Conservation (phyloP, 2,797 vertebrate genomes). For the Urosaurus nigricauda region DNA sequence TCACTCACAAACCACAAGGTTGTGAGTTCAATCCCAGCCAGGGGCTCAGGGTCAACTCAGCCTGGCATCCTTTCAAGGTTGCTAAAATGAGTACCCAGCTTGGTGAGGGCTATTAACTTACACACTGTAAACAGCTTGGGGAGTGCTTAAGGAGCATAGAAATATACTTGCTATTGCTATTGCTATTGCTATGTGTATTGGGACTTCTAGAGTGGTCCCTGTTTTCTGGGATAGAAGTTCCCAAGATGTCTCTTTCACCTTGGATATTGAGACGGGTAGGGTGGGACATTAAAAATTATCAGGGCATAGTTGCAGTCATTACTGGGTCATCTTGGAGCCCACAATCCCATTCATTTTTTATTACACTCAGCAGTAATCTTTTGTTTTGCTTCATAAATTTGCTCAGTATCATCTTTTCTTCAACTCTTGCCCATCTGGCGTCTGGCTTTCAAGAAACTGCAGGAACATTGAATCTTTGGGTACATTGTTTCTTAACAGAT, state of each 20-base stretch:
- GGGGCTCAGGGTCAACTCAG: too few species aligned
- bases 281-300: background rate
- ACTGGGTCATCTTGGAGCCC: background rate
- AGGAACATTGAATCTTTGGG: rapidly evolving
- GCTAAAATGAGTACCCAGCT: too few species aligned
- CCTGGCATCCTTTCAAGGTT: too few species aligned
- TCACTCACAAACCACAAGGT: too few species aligned
- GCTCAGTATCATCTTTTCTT: background rate
- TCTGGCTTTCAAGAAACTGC: rapidly evolving
- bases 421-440: background rate
- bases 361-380: background rate
- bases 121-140: too few species aligned
- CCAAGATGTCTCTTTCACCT: background rate
- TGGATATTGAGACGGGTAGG: background rate
- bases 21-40: too few species aligned
- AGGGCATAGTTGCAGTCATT: background rate
- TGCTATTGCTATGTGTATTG: too few species aligned
- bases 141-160: too few species aligned
- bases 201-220: too few species aligned
- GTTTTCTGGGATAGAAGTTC: too few species aligned
- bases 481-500: conserved; percentile 75
- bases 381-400: background rate
- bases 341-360: background rate
- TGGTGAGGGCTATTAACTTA: too few species aligned
- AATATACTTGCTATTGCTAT: too few species aligned